These are phyloP conservation scores for Hydrozoanthus tunicans DNA, from an alignment of 64 coral and sea anemone genomes.

Conservation along the genomic window DNA sequence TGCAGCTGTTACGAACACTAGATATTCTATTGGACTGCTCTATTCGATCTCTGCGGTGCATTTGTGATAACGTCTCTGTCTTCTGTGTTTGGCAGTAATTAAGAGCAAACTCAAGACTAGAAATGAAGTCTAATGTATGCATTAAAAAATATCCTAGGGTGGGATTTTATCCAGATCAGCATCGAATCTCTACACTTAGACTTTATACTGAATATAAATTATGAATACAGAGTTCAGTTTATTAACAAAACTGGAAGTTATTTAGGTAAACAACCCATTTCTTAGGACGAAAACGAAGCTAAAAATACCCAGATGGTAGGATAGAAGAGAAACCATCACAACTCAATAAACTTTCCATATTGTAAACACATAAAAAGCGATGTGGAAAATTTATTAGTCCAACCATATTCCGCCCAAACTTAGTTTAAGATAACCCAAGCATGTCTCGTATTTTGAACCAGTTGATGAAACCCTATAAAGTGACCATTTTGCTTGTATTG, in stretches of 20 bases:
- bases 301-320: constrained; percentile 23
- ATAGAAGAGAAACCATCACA: not conserved
- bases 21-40: constrained; percentile 24
- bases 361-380: constrained; percentile 21
- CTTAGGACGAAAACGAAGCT: not conserved
- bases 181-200: not conserved
- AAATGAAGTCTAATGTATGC: not conserved
- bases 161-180: not conserved
- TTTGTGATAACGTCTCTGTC: constrained; percentile 1
- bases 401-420: too few species aligned
- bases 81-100: constrained; percentile 37
- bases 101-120: constrained; percentile 13
- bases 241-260: not conserved
- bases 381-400: not conserved
- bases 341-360: not conserved
- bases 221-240: not conserved
- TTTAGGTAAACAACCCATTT: not conserved
- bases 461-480: too few species aligned
- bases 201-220: not conserved
- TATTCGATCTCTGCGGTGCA: not conserved
- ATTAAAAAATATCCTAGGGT: constrained; percentile 11
- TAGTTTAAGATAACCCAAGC: too few species aligned
- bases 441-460: too few species aligned
- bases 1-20: constrained; percentile 2
- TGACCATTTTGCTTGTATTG: too few species aligned